Evolutionary conservation across 2,888 invertebrate genomes (phyloP).

Genomic region (Trissoscelio sp.): DNA sequence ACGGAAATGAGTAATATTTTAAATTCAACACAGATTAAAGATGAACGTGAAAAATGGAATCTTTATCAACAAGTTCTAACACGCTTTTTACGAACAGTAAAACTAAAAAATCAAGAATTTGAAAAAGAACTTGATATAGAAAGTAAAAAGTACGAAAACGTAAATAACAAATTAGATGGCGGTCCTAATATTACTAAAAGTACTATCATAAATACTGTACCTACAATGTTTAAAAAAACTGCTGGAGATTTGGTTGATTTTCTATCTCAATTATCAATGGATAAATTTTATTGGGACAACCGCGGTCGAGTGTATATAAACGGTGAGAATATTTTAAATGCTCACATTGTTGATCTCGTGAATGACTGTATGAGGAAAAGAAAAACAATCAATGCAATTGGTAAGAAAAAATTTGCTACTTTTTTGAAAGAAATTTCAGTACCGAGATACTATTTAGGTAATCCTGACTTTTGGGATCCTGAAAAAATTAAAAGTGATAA

Average conservation of each 20-base stretch:
- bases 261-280: too few species aligned
- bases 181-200: too few species aligned
- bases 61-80: constrained; percentile 34
- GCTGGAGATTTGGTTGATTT: too few species aligned
- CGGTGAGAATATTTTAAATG: not conserved
- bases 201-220: not conserved
- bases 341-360: not conserved
- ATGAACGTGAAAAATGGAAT: constrained; percentile 58
- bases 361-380: not conserved
- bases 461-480: not conserved
- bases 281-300: too few species aligned
- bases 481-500: too few species aligned
- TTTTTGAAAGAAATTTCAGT: not conserved
- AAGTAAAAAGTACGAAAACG: too few species aligned
- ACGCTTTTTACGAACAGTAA: too few species aligned
- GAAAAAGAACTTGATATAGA: too few species aligned
- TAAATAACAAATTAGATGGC: too few species aligned
- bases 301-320: too few species aligned
- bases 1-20: constrained; percentile 49
- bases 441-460: not conserved
- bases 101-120: too few species aligned
- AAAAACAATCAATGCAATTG: not conserved
- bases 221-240: not conserved
- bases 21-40: constrained; percentile 20
- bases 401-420: not conserved